A percentile compares a stretch with the other conserved stretches of the same genome.
Evolutionary conservation across 2,888 invertebrate genomes (phyloP).

Genomic region (Leptarthrus brevirostris): DNA sequence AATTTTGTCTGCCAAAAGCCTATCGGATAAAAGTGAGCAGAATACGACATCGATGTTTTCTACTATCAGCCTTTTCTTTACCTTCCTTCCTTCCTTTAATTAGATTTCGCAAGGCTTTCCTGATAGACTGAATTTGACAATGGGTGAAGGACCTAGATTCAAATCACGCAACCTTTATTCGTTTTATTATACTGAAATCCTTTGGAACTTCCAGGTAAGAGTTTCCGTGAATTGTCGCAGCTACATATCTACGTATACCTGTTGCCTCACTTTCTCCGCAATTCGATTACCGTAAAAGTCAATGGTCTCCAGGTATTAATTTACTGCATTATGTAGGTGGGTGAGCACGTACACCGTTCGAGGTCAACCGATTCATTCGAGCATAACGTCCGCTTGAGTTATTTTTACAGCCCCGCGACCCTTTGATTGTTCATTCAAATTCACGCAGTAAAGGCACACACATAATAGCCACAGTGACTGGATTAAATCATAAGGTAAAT

Average conservation of each 20-base stretch:
- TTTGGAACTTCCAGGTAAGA: background rate
- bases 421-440: constrained; percentile 39
- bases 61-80: too few relatives aligned
- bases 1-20: too few relatives aligned
- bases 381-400: constrained; percentile 31
- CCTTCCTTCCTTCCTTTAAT: too few relatives aligned
- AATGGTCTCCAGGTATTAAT: constrained; percentile 34
- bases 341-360: background rate
- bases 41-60: too few relatives aligned
- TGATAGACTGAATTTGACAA: too few relatives aligned
- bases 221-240: background rate
- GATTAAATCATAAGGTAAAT: constrained; percentile 13
- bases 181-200: too few relatives aligned
- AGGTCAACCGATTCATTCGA: constrained; percentile 27
- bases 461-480: constrained; percentile 19
- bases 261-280: constrained; percentile 9
- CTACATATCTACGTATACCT: too few relatives aligned
- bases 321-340: constrained; percentile 38
- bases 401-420: constrained; percentile 43
- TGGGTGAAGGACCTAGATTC: too few relatives aligned
- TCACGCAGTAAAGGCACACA: background rate
- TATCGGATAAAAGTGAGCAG: too few relatives aligned
- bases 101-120: too few relatives aligned
- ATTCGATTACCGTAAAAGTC: constrained; percentile 33
- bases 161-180: too few relatives aligned